These are phyloP conservation scores for Callionymus lyra DNA, from an alignment of 2,113 vertebrate genomes.

Conservation along the genomic window DNA sequence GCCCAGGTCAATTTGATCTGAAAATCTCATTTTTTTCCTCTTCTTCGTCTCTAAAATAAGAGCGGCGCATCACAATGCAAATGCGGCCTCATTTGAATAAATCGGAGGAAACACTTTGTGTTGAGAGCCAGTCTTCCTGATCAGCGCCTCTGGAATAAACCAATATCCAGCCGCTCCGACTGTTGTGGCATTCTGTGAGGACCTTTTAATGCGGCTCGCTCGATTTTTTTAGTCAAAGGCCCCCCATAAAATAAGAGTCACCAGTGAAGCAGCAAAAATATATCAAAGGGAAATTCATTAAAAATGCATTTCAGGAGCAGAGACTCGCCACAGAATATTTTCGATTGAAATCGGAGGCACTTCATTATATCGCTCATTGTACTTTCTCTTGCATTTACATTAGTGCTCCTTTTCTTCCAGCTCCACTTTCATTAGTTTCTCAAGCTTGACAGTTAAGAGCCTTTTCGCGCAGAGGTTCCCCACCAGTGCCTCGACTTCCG, in stretches of 20 bases:
- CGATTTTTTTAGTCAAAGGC: conserved; percentile 75
- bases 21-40: conserved; percentile 99
- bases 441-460: conserved; percentile 72
- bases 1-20: conserved; percentile 99
- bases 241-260: conserved; percentile 94
- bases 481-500: conserved; percentile 68
- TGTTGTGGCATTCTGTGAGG: conserved; percentile 98
- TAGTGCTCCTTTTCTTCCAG: conserved; percentile 82
- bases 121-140: conserved; percentile 99
- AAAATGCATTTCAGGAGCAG: conserved; percentile 99
- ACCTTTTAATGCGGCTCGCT: conserved; percentile 81
- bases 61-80: conserved; percentile 99
- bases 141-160: conserved; percentile 99
- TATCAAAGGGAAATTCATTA: conserved; percentile 96
- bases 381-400: conserved; percentile 98
- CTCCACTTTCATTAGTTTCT: conserved; percentile 98
- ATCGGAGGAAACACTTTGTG: conserved; percentile 98
- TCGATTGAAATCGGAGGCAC: conserved; percentile 99
- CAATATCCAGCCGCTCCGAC: conserved; percentile 94
- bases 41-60: conserved; percentile 97
- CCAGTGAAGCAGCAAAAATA: conserved; percentile 99
- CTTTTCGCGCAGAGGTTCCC: conserved; percentile 72
- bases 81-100: conserved; percentile 99
- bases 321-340: conserved; percentile 98
- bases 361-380: conserved; percentile 99